phyloP scores from a whole-genome alignment of 2,113 vertebrate species.

The Corythaeola cristata region DNA sequence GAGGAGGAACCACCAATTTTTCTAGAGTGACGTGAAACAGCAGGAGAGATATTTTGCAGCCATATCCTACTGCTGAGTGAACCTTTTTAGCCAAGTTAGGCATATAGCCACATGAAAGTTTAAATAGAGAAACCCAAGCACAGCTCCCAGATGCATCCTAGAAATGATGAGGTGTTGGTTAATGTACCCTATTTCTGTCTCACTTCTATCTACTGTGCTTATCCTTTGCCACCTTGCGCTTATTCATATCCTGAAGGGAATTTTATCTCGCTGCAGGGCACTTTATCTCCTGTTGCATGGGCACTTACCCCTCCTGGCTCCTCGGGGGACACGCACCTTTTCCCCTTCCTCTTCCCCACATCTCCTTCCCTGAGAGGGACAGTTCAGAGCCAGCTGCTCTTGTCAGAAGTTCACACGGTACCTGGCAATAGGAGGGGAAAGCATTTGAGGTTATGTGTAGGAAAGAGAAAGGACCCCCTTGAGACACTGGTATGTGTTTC shows the following conservation, averaged over 20 bases:
- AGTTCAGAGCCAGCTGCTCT: not conserved
- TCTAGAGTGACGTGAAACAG: not conserved
- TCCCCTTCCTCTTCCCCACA: not conserved
- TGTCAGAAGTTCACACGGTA: not conserved
- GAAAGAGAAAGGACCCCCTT: not conserved
- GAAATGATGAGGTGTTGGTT: not conserved
- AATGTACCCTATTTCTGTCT: not conserved
- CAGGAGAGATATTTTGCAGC: not conserved
- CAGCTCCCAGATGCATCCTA: not conserved
- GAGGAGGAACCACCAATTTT: not conserved
- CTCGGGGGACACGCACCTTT: fast-evolving
- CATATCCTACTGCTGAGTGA: not conserved
- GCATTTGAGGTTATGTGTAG: not conserved
- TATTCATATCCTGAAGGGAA: not conserved
- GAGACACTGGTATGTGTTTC: not conserved
- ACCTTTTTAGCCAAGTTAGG: not conserved
- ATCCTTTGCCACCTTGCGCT: not conserved
- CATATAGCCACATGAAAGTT: not conserved
- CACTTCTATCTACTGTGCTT: not conserved
- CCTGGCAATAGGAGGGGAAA: not conserved
- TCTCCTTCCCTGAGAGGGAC: not conserved
- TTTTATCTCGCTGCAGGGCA: not conserved
- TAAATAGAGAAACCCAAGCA: not conserved
- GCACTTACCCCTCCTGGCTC: fast-evolving
- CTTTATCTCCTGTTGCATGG: not conserved